Conservation (phyloP, 2,113 vertebrate species). For the Ginglymostoma cirratum region DNA sequence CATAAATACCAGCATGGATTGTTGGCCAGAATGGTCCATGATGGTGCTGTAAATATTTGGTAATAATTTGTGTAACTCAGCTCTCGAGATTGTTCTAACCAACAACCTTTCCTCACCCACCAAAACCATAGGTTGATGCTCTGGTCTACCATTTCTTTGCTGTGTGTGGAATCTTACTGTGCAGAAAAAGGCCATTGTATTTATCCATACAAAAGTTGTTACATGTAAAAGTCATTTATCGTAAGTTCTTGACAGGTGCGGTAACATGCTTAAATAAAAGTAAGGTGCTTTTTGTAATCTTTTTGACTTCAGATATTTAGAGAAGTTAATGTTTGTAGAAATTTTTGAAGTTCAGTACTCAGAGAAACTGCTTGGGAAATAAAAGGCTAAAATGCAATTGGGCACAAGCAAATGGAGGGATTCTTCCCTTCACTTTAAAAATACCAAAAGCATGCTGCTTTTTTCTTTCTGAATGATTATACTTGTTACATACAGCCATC, state of each 20-base stretch:
- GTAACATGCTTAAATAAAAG: not conserved
- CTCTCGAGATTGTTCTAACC: not conserved
- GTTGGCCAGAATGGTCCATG: not conserved
- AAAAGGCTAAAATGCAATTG: not conserved
- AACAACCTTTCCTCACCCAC: not conserved
- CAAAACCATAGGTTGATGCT: not conserved
- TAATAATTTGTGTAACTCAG: not conserved
- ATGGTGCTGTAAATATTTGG: not conserved
- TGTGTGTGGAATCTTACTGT: not conserved
- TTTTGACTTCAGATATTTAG: not conserved
- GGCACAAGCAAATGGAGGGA: not conserved
- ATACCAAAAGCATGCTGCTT: not conserved
- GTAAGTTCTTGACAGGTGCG: not conserved
- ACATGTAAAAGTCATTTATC: not conserved
- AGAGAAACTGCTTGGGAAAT: not conserved
- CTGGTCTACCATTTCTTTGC: not conserved
- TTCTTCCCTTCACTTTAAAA: not conserved
- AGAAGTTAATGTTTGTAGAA: not conserved
- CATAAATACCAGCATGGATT: not conserved
- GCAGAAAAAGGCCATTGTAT: not conserved
- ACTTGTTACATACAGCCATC: constrained; percentile 21
- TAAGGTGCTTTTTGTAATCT: not conserved
- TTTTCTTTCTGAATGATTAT: not conserved
- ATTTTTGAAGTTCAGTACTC: not conserved
- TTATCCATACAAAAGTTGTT: not conserved